A percentile compares a stretch with the other conserved stretches of the same genome.
These are phyloP conservation scores for Tragelaphus buxtoni DNA, from an alignment of 2,113 vertebrate genomes.

Conservation along the genomic window DNA sequence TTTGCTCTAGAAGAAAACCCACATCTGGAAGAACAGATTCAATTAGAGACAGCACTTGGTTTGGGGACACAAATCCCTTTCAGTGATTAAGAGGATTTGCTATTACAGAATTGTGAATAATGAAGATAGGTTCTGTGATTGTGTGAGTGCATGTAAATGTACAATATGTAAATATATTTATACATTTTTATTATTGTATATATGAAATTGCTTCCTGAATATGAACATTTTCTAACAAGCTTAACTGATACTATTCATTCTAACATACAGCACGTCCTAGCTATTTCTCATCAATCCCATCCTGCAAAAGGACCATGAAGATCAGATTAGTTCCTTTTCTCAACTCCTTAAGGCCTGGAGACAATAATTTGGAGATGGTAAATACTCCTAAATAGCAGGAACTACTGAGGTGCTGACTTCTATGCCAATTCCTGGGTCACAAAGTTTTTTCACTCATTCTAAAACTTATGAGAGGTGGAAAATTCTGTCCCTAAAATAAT, in stretches of 20 bases:
- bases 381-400: background rate
- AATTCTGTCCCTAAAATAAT: background rate
- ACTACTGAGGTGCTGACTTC: background rate
- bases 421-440: background rate
- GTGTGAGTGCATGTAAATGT: background rate
- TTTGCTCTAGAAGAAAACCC: background rate
- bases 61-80: background rate
- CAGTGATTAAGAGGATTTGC: background rate
- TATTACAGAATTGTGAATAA: background rate
- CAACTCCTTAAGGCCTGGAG: background rate
- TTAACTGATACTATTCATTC: background rate
- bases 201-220: background rate
- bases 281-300: background rate
- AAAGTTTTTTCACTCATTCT: background rate
- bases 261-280: background rate
- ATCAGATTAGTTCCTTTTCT: background rate
- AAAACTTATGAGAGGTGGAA: background rate
- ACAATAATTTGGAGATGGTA: background rate
- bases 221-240: background rate
- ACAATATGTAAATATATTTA: background rate
- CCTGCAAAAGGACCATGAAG: background rate
- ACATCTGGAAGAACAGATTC: background rate
- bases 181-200: background rate
- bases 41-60: background rate
- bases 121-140: background rate